Evolutionary conservation across 2,888 invertebrate species (phyloP).

Genomic region (Steinernema carpocapsae): DNA sequence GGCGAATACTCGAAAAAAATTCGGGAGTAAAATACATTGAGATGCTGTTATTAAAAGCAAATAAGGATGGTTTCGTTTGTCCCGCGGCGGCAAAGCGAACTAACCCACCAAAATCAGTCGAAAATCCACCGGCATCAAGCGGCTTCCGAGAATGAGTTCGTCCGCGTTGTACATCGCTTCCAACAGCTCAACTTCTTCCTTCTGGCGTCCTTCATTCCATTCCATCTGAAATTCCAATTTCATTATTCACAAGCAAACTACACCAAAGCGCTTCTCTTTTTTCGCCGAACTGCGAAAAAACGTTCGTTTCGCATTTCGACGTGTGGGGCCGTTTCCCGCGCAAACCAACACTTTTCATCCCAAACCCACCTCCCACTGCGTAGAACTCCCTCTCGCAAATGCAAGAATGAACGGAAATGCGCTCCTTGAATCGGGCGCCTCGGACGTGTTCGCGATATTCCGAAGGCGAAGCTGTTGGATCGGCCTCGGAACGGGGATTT

Average conservation of each 20-base stretch:
- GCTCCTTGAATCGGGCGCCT: neutral
- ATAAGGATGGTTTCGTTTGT: too few relatives aligned
- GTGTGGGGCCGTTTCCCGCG: neutral
- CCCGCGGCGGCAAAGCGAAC: too few relatives aligned
- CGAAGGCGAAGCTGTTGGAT: conserved; percentile 3
- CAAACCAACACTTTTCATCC: neutral
- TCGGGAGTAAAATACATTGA: too few relatives aligned
- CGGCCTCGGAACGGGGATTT: neutral
- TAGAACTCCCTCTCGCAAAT: neutral
- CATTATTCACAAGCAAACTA: neutral
- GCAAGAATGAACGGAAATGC: neutral
- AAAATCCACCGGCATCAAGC: conserved; percentile 5
- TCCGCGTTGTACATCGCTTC: conserved; percentile 36
- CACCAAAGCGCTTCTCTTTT: neutral
- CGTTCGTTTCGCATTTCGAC: conserved; percentile 2
- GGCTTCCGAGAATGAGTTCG: neutral
- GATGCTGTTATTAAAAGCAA: too few relatives aligned
- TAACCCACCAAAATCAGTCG: neutral
- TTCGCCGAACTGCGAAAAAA: neutral
- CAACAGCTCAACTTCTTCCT: conserved; percentile 26
- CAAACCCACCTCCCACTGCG: neutral
- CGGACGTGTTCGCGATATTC: neutral
- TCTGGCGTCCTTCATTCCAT: conserved; percentile 25
- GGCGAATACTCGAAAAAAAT: too few relatives aligned
- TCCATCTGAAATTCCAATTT: neutral